phyloP scores from a whole-genome alignment of 2,113 vertebrate genomes.

The Phoenicopterus ruber region DNA sequence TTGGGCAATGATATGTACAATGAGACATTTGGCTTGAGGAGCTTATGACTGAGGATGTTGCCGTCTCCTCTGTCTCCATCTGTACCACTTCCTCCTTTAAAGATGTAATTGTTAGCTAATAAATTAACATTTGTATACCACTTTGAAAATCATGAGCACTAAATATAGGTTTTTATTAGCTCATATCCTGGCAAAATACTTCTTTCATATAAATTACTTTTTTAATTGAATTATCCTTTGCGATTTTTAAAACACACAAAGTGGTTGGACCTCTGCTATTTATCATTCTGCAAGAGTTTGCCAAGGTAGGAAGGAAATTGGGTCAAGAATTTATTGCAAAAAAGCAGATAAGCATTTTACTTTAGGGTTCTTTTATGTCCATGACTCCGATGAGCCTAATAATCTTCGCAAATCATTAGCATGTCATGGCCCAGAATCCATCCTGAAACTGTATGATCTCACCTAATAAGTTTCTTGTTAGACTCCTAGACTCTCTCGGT shows the following conservation, averaged over 20 bases:
- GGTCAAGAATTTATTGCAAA: constrained; percentile 21
- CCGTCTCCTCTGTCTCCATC: constrained; percentile 15
- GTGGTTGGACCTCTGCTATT: not conserved
- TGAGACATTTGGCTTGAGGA: constrained; percentile 18
- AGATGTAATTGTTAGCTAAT: not conserved
- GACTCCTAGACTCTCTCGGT: not conserved
- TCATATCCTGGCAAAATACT: constrained; percentile 23
- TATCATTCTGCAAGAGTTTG: not conserved
- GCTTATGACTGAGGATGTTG: not conserved
- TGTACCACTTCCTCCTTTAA: constrained; percentile 7
- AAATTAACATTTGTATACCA: not conserved
- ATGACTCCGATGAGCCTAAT: not conserved
- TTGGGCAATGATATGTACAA: not conserved
- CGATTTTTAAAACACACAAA: not conserved
- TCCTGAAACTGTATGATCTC: constrained; percentile 36
- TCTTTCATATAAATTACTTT: not conserved
- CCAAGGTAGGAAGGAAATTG: constrained; percentile 31
- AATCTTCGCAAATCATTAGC: constrained; percentile 40
- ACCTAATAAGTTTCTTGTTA: constrained; percentile 39
- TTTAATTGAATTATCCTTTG: constrained; percentile 10
- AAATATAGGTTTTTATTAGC: not conserved
- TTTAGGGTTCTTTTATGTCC: constrained; percentile 6
- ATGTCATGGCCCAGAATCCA: not conserved
- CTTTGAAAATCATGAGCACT: not conserved
- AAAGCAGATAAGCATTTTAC: constrained; percentile 27